Percentiles rank a stretch among this genome's conserved stretches.
Evolutionary conservation across 2,888 invertebrate genomes (phyloP).

Genomic region (Mythimna lalbum): DNA sequence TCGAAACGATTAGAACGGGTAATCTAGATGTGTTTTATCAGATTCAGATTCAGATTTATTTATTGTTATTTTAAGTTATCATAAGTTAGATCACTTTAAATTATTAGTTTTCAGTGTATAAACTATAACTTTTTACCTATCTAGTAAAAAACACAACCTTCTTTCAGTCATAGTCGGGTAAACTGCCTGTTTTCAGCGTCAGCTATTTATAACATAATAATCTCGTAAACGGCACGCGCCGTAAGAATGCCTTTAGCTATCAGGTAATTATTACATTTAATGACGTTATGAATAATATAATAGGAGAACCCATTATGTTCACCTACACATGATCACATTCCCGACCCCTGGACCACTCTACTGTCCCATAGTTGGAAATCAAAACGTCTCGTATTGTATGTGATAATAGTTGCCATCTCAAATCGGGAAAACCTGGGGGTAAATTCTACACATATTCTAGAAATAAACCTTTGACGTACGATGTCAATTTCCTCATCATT

Average conservation of each 20-base stretch:
- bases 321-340: not conserved
- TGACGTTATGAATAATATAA: slow-evolving; percentile 16
- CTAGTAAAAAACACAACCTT: no score
- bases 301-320: not conserved
- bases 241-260: slow-evolving; percentile 21
- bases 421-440: slow-evolving; percentile 26
- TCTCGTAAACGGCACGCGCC: slow-evolving; percentile 9
- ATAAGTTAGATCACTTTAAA: not conserved
- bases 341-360: not conserved
- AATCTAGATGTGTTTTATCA: no score
- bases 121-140: no score
- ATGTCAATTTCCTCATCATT: slow-evolving; percentile 42
- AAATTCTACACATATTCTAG: slow-evolving; percentile 18
- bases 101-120: not conserved
- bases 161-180: no score
- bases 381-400: not conserved
- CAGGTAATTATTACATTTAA: slow-evolving; percentile 21
- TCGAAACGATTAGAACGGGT: no score
- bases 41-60: no score
- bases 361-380: not conserved
- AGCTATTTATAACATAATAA: slow-evolving; percentile 15
- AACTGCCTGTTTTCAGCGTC: not conserved
- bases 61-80: no score
- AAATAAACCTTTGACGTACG: slow-evolving; percentile 48
- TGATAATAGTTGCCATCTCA: slow-evolving; percentile 18